Percentiles rank a stretch among this genome's conserved stretches.
Evolutionary conservation across 2,797 vertebrate genomes (phyloP).

Genomic region (Sciaenops ocellatus): DNA sequence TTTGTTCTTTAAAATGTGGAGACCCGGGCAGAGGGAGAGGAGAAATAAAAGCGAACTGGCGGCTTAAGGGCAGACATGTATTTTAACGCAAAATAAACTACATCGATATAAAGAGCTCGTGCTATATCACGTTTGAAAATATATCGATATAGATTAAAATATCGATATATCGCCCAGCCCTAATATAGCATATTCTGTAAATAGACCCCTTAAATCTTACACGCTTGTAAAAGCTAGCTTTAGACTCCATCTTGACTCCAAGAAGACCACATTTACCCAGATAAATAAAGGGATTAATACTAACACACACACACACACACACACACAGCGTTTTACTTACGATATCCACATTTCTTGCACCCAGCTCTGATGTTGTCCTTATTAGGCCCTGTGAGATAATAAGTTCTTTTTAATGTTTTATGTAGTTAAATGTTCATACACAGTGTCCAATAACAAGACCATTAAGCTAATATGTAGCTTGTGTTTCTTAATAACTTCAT

Average conservation of each 20-base stretch:
- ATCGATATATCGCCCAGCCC: no score
- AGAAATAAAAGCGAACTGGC: no score
- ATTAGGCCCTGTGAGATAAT: conserved; percentile 88
- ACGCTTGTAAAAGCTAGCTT: neutral
- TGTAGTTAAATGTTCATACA: neutral
- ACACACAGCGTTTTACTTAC: conserved; percentile 85
- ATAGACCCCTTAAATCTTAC: no score
- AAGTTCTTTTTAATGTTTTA: neutral
- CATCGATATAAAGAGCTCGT: no score
- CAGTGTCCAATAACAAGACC: neutral
- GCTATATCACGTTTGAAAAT: no score
- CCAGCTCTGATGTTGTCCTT: conserved; percentile 98
- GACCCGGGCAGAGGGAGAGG: no score
- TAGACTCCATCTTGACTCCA: neutral
- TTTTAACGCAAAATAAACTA: no score
- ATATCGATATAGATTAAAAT: no score
- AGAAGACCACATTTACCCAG: neutral
- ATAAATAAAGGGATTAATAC: neutral
- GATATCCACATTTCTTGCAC: conserved; percentile 99
- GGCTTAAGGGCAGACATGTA: no score
- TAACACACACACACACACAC: neutral
- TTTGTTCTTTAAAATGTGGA: no score
- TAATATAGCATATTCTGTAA: no score
- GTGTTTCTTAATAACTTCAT: neutral
- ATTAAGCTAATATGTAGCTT: no score